Evolutionary conservation across 2,888 invertebrate genomes (phyloP).

Genomic region (Mimachlamys varia): DNA sequence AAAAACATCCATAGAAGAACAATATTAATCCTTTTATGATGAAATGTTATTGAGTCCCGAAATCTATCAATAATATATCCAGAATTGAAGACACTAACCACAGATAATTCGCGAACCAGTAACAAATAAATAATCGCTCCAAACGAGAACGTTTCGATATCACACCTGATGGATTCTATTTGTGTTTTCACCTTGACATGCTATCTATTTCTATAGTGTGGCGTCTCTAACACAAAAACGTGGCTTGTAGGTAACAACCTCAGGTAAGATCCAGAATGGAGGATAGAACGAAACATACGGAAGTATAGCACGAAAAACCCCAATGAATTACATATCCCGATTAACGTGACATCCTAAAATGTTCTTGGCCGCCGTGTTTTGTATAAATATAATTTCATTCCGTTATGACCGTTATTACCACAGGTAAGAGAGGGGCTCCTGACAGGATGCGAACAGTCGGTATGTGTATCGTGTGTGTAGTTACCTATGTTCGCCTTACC

Average conservation of each 20-base stretch:
- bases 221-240: background rate
- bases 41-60: background rate
- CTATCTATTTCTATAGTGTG: background rate
- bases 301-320: background rate
- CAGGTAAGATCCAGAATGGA: background rate
- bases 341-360: background rate
- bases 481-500: background rate
- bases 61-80: background rate
- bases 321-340: background rate
- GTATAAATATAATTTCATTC: conserved; percentile 19
- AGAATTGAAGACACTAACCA: background rate
- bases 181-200: conserved; percentile 14
- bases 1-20: background rate
- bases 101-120: background rate
- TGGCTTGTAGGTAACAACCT: background rate
- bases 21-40: background rate
- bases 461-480: background rate
- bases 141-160: background rate
- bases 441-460: background rate
- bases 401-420: conserved; percentile 4
- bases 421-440: background rate
- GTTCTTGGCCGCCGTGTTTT: background rate
- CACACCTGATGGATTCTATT: background rate
- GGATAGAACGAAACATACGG: background rate
- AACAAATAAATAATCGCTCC: background rate